Base-by-base conservation (phyloP, 2,113 vertebrate species). In the Pogonocichla stellata region DNA sequence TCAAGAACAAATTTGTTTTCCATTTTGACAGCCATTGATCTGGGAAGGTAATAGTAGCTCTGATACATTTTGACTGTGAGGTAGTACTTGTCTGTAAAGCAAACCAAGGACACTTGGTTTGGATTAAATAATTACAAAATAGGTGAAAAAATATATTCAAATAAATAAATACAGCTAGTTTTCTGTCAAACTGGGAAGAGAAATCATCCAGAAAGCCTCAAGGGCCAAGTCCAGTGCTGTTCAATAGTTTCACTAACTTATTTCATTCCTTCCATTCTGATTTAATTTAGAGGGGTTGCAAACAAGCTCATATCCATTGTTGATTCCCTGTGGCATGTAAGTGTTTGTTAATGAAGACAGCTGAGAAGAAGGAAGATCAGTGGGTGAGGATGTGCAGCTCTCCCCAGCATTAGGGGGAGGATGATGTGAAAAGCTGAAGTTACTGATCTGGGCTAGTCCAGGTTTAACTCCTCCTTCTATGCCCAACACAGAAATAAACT, bases 61-160 rank as follows among this genome's bases (percentile, higher is more conserved):
- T 91, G 91, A 88, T 92, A 33, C 69, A 70, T 90, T 85, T 80
- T 93, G 56, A 74, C 75, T 60, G 45, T 84, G 57, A 74, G 51
- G 40, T 42, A 83, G 43, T 62, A 71, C 40, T 92, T 93, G 40
- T 81, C 86, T 92, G 33, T 62, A 73, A 93, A 91, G 48, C 43
- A 84, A 89, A 53, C 33, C 31, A 74, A 92, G 83, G 29, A 74
- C n/a, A 25, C 22, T 88, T 89, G 26, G 24, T 84, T 79, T 92
- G 51, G 50, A 64, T 84, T 7, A 83, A 91, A 90, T 90, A 8
- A 40, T 57, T 78, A 73, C 34, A 56, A 92, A 92, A 61, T 38
- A 65, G 56, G 36, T 83, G 50, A 11, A 75, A 89, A 89, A 84
- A 69, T 13, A 13, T 29, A 75, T 79, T 80, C 14, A 26, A 61